Conservation (phyloP, 2,113 vertebrate genomes). For the Felis catus region DNA sequence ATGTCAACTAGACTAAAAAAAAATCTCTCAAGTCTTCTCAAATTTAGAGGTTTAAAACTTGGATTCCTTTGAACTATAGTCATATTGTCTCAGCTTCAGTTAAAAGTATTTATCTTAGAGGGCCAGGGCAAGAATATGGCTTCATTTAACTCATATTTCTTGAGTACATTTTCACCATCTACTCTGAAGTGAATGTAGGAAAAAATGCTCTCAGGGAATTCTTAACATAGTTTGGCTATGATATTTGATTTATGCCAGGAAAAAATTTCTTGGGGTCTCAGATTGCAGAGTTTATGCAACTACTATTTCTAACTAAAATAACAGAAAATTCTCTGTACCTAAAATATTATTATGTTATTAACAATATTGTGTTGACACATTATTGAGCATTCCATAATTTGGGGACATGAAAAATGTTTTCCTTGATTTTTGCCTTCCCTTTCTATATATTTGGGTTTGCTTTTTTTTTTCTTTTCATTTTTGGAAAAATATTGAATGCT, state of each 20-base stretch:
- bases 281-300: neutral
- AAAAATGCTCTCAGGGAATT: conserved; percentile 27
- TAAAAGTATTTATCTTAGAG: conserved; percentile 15
- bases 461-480: neutral
- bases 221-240: conserved; percentile 9
- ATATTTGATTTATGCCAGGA: neutral
- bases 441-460: neutral
- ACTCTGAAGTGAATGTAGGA: neutral
- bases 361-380: conserved; percentile 28
- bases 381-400: neutral
- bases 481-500: neutral
- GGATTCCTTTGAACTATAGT: neutral
- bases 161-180: neutral
- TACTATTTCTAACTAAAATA: conserved; percentile 24
- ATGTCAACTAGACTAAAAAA: neutral
- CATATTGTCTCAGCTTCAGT: neutral
- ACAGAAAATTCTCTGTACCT: neutral
- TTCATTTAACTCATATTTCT: conserved; percentile 31
- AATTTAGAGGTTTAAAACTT: conserved; percentile 48
- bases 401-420: neutral
- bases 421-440: conserved; percentile 14
- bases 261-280: neutral
- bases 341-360: neutral
- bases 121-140: neutral
- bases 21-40: neutral